Base-by-base conservation (phyloP, 2,888 invertebrate genomes). In the Gerris lacustris region DNA sequence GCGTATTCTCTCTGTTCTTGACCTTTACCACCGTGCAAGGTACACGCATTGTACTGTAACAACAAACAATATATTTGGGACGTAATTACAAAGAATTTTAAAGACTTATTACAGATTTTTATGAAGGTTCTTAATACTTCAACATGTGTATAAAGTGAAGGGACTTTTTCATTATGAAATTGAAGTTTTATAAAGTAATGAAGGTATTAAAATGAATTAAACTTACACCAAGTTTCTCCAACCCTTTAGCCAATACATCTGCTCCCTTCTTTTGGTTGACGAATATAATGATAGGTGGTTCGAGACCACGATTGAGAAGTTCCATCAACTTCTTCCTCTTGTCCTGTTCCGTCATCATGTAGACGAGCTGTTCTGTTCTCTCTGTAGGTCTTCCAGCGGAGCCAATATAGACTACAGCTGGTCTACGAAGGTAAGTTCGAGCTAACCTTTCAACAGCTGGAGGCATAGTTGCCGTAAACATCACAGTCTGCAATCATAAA, bases 401-500 rank as follows among this genome's bases (percentile, higher is more conserved):
- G 72, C 98, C 98, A 75, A 99, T 98, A 80, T 98, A 94, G 0
- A 99, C 98, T 4, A 97, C 92, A 11, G 98, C 96, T 0, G 99
- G 99, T 77, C 99, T 85, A 71, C 99, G 85, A 43, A 99, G 83
- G 82, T 99, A 99, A 45, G 89, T 92, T 74, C 96, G 86, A 0
- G 99, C 99, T 74, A 99, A 82, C 73, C 98, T 86, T 82, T 99
- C 99, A 2, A 99, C 96, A 5, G 97, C 94, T 0, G 97, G 90
- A 7, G 97, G 97, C 99, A 99, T 99, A 75, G 99, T 99, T 5
- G 99, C 99, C 68, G 99, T 99, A 82, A 99, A 99, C 99, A 99
- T 99, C 80, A 99, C 99, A 78, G 99, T 99, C 89, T 89, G 77
- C 45, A 81, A 79, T 67, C 69, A 70, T 68, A 69, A 68, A 62